Conservation (phyloP, 1,140 invertebrate genomes). For the Anthonomus grandis region DNA sequence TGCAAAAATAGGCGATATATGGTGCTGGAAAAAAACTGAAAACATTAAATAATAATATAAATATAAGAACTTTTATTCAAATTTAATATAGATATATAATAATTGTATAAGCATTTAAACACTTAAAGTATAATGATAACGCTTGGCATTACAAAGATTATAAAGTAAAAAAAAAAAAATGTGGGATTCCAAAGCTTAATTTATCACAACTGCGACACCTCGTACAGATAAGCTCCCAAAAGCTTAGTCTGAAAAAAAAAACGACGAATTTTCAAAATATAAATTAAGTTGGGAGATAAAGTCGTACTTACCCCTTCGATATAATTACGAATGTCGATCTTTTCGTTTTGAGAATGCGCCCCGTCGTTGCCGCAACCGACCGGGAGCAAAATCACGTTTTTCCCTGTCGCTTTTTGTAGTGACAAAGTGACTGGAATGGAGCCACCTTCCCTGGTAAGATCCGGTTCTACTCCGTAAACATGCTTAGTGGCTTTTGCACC, state of each 20-base stretch:
- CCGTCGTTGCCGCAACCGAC: conserved; percentile 93
- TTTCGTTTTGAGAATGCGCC: conserved; percentile 98
- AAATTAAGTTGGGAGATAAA: conserved; percentile 2
- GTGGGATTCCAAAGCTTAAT: too few relatives aligned
- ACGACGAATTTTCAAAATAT: neutral
- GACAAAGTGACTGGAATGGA: conserved; percentile 87
- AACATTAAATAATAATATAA: too few relatives aligned
- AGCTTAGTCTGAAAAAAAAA: conserved; percentile 73
- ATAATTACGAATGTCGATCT: conserved; percentile 88
- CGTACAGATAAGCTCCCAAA: conserved; percentile 79
- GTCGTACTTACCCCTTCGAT: conserved; percentile 79
- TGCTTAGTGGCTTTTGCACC: conserved; percentile 76
- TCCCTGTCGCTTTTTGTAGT: conserved; percentile 82
- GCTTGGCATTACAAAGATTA: too few relatives aligned
- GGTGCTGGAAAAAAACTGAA: too few relatives aligned
- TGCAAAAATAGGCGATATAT: too few relatives aligned
- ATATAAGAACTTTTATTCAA: too few relatives aligned
- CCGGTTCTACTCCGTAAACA: conserved; percentile 90
- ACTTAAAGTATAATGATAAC: too few relatives aligned
- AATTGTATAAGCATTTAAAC: too few relatives aligned
- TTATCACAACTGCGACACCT: conserved; percentile 69
- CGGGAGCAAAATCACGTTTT: conserved; percentile 90
- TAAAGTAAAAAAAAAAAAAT: too few relatives aligned
- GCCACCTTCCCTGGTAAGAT: conserved; percentile 94
- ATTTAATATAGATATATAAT: too few relatives aligned